A percentile compares a stretch with the other conserved stretches of the same genome.
These are phyloP conservation scores for Scaptodrosophila lebanonensis DNA, from an alignment of 1,140 invertebrate genomes.

Conservation along the genomic window DNA sequence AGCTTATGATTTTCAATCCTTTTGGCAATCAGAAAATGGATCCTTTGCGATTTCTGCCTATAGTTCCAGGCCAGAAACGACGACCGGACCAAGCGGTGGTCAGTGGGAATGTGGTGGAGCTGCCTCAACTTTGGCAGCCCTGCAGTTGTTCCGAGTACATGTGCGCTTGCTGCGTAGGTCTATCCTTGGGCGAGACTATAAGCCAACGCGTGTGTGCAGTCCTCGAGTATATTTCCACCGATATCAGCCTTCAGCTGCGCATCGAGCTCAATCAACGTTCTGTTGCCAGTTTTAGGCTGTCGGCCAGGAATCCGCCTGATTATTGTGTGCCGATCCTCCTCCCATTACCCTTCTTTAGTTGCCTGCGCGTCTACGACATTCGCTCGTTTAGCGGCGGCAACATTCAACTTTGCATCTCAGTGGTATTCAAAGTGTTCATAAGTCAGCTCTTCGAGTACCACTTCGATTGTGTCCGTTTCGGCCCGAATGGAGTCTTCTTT, in stretches of 20 bases:
- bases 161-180: conserved; percentile 53
- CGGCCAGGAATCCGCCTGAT: conserved; percentile 40
- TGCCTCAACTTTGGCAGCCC: conserved; percentile 39
- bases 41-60: conserved; percentile 10
- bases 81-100: background rate
- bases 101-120: conserved; percentile 41
- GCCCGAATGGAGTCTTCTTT: conserved; percentile 34
- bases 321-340: conserved; percentile 45
- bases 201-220: conserved; percentile 32
- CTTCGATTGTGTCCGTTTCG: conserved; percentile 46
- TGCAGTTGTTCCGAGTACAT: conserved; percentile 43
- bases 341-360: conserved; percentile 41
- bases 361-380: conserved; percentile 46
- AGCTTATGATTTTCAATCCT: conserved; percentile 37
- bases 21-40: conserved; percentile 22
- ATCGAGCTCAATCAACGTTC: conserved; percentile 36
- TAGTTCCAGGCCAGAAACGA: background rate
- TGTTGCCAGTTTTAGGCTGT: conserved; percentile 35
- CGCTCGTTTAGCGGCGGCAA: conserved; percentile 23
- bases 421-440: conserved; percentile 47
- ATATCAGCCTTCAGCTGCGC: conserved; percentile 28
- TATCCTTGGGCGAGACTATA: conserved; percentile 22
- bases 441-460: conserved; percentile 47
- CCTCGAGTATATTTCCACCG: conserved; percentile 19
- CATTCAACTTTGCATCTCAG: conserved; percentile 39